Evolutionary conservation across 2,797 vertebrate genomes (phyloP), one percentile per base, ranked within the genome.

Genomic region (Eulemur mongoz): DNA sequence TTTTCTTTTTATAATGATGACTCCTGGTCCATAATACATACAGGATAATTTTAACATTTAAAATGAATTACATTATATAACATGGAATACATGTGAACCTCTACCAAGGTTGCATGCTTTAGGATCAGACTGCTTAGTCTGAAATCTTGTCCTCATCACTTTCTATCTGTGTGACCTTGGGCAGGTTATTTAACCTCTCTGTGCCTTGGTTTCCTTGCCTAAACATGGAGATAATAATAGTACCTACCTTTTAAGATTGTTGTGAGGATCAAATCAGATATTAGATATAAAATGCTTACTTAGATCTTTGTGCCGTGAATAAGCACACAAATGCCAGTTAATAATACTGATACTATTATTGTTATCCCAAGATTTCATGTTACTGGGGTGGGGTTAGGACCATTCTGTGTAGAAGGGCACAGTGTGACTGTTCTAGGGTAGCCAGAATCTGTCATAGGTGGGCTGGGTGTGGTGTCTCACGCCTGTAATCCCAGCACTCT

Each of bases 31-130:
- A 25, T 35, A 89, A 14, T 67, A 69, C 4, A 84, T 69, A 45
- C 40, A 69, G 32, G 52, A 83, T 93, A 48, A 84, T 93, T 85
- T 94, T 87, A 89, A 61, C 72, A 92, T 72, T 95, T 86, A 80
- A 96, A 89, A 72, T 88, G 18, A 94, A 70, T 88, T 79, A 93
- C 0, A 76, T 61, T 87, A 82, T 23, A 20, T 85, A 76, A 84
- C 14, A 45, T 57, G 50, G 61, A 61, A 52, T 78, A 83, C 35
- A 65, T 80, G 75, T 93, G 80, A 91, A 75, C 65, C 10, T 89
- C 82, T 92, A 85, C 13, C 57, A 86, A 75, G 17, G 67, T 38
- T 82, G n/a, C 7, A 45, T 89, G 50, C n/a, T 94, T 91, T 95
- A 57, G 25, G 50, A 35, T 89, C 14, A 85, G 27, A 72, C 27